Conservation (phyloP, 2,113 vertebrate genomes). For the Falco punctatus region DNA sequence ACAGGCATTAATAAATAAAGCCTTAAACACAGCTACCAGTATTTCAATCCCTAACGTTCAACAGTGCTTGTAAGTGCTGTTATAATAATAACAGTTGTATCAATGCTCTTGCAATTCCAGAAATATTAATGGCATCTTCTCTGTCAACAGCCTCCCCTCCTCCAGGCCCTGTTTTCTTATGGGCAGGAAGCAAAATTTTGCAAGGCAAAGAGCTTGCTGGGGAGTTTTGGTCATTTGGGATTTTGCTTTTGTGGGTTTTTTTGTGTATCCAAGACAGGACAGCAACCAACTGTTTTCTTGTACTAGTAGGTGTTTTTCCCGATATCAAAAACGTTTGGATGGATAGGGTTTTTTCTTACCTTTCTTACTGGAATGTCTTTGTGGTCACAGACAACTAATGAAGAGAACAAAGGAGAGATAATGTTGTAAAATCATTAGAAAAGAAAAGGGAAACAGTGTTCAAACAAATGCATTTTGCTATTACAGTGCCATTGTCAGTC, state of each 20-base stretch:
- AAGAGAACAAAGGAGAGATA: constrained; percentile 44
- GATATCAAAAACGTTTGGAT: constrained; percentile 8
- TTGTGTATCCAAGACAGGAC: background rate
- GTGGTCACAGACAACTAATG: constrained; percentile 47
- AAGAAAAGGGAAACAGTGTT: constrained; percentile 30
- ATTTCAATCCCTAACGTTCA: constrained; percentile 57
- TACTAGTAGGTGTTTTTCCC: background rate
- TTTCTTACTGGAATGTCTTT: constrained; percentile 60
- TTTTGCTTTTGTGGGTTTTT: constrained; percentile 42
- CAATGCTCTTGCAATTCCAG: constrained; percentile 21
- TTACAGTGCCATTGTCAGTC: constrained; percentile 59
- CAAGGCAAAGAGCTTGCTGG: background rate
- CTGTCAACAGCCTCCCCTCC: constrained; percentile 43
- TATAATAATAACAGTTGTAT: constrained; percentile 40
- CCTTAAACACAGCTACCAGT: constrained; percentile 41
- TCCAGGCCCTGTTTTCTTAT: constrained; percentile 16
- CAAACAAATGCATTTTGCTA: constrained; percentile 55
- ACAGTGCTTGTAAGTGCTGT: constrained; percentile 45
- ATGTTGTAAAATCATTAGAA: constrained; percentile 66
- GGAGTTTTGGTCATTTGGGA: background rate
- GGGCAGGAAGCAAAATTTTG: constrained; percentile 23
- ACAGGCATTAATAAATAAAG: constrained; percentile 68
- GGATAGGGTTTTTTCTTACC: constrained; percentile 10
- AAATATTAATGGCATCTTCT: constrained; percentile 49
- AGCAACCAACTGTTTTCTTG: background rate